These are phyloP conservation scores for Meda fulgida DNA, from an alignment of 2,797 vertebrate genomes.

Conservation along the genomic window DNA sequence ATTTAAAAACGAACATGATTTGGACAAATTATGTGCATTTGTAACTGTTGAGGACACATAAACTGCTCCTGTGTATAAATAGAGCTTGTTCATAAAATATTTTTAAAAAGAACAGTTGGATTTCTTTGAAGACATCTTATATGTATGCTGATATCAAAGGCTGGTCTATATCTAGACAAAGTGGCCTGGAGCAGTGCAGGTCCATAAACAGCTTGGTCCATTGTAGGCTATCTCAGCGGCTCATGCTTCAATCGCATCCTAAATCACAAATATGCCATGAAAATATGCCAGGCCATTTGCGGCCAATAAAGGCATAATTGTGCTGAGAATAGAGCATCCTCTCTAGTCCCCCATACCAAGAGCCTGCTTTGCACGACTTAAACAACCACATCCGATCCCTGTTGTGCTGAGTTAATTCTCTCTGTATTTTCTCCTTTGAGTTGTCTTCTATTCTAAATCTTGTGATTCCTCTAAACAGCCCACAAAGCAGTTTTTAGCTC, in stretches of 20 bases:
- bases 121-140: constrained; percentile 8
- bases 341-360: constrained; percentile 20
- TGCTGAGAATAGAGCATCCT: constrained; percentile 36
- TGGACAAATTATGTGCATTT: neutral
- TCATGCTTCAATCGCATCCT: constrained; percentile 46
- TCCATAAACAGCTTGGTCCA: constrained; percentile 49
- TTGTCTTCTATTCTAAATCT: constrained; percentile 39
- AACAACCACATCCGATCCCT: constrained; percentile 43
- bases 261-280: constrained; percentile 50
- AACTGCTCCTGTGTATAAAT: neutral
- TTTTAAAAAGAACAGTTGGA: neutral
- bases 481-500: constrained; percentile 42
- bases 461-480: constrained; percentile 44
- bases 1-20: neutral
- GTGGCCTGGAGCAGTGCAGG: neutral
- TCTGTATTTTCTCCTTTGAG: constrained; percentile 6
- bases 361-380: constrained; percentile 34
- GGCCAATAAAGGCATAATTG: constrained; percentile 53
- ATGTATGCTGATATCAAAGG: neutral
- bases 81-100: neutral
- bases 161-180: constrained; percentile 26
- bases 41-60: neutral
- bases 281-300: constrained; percentile 49
- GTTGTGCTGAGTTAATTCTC: constrained; percentile 25
- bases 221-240: constrained; percentile 43